Evolutionary conservation across 1,140 invertebrate species (phyloP).

Genomic region (Scylla paramamosain): DNA sequence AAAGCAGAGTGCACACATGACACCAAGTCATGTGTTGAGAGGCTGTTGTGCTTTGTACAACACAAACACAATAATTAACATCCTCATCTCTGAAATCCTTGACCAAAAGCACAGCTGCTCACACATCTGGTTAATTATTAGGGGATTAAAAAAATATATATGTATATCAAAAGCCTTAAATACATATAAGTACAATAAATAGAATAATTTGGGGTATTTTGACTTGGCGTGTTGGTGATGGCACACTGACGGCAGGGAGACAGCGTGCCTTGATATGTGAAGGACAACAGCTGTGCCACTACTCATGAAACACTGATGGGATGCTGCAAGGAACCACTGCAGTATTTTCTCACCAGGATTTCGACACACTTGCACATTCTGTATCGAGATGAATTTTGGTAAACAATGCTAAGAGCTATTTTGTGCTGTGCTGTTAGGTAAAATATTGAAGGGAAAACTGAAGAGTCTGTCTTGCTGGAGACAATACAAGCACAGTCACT

Average conservation of each 20-base stretch:
- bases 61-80: too few relatives aligned
- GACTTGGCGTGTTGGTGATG: not conserved
- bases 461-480: too few relatives aligned
- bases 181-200: constrained; percentile 17
- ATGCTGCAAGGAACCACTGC: not conserved
- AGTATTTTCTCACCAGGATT: not conserved
- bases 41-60: too few relatives aligned
- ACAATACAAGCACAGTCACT: too few relatives aligned
- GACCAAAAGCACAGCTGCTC: not conserved
- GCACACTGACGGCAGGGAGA: not conserved
- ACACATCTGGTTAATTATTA: not conserved
- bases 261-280: not conserved
- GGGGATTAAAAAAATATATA: constrained; percentile 14
- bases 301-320: not conserved
- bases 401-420: too few relatives aligned
- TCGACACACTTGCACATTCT: too few relatives aligned
- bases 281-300: not conserved
- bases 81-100: not conserved
- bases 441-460: too few relatives aligned
- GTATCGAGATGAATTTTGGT: too few relatives aligned
- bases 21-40: too few relatives aligned
- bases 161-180: constrained; percentile 14
- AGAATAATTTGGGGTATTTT: not conserved
- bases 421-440: too few relatives aligned
- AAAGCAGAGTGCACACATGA: too few relatives aligned